These are phyloP conservation scores for Drosophila ezoana DNA, from an alignment of 2,888 invertebrate genomes.

Conservation along the genomic window DNA sequence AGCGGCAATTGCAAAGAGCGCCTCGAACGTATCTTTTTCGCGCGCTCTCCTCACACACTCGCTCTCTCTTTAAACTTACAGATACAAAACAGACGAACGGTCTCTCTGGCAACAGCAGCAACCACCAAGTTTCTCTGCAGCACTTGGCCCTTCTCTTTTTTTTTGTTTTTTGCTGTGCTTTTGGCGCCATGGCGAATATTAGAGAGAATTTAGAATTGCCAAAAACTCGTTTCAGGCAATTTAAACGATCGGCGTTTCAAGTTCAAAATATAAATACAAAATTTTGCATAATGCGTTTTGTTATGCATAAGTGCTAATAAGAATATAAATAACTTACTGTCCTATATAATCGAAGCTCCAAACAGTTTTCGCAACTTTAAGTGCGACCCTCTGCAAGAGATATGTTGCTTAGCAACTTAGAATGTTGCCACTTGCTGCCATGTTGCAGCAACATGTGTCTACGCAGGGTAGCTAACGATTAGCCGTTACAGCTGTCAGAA, in stretches of 20 bases:
- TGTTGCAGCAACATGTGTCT: constrained; percentile 32
- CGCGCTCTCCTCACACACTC: constrained; percentile 13
- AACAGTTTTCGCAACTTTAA: constrained; percentile 9
- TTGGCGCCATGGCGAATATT: constrained; percentile 34
- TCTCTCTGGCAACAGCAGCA: constrained; percentile 30
- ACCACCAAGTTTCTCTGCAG: constrained; percentile 50
- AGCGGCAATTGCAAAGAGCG: constrained; percentile 59
- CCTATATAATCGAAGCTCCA: not conserved
- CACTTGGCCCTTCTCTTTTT: constrained; percentile 15
- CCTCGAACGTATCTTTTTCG: constrained; percentile 44
- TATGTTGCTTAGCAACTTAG: constrained; percentile 18
- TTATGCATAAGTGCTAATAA: no score
- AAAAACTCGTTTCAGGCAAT: constrained; percentile 13
- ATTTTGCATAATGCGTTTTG: no score
- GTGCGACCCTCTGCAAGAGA: constrained; percentile 19
- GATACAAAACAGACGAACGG: constrained; percentile 38
- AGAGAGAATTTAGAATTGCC: constrained; percentile 22
- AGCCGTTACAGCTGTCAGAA: not conserved
- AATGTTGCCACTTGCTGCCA: constrained; percentile 25
- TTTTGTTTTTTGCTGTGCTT: constrained; percentile 16
- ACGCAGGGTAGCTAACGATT: constrained; percentile 9
- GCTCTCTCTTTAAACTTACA: constrained; percentile 46
- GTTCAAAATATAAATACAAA: not conserved
- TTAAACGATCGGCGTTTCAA: constrained; percentile 10
- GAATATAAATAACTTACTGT: no score